These are phyloP conservation scores for Camponotus floridanus DNA, from an alignment of 1,140 invertebrate genomes.

Conservation along the genomic window DNA sequence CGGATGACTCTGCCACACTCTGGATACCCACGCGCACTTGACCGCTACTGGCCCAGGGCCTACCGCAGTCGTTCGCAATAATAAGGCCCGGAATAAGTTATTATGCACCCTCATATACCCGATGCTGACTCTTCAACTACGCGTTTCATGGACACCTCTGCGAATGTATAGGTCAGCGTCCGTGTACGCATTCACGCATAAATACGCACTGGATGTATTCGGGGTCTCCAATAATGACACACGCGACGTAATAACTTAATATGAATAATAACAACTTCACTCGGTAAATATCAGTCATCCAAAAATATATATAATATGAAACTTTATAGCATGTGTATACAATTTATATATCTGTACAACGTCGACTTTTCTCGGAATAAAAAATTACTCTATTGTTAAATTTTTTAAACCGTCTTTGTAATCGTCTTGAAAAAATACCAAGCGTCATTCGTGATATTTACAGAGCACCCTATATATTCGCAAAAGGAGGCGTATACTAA, in stretches of 20 bases:
- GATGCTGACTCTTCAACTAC: constrained; percentile 72
- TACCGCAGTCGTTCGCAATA: constrained; percentile 81
- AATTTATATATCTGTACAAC: not conserved
- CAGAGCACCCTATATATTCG: constrained; percentile 41
- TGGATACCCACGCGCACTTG: constrained; percentile 50
- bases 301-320: not conserved
- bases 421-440: not conserved
- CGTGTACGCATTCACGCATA: constrained; percentile 8
- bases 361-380: not conserved
- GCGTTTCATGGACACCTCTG: constrained; percentile 33
- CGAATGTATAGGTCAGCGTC: not conserved
- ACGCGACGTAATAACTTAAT: not conserved
- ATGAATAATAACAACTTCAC: not conserved
- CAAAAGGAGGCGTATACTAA: constrained; percentile 65
- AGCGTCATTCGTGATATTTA: constrained; percentile 6
- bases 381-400: not conserved
- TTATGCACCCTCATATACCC: constrained; percentile 77
- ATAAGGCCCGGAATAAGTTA: constrained; percentile 82
- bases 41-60: constrained; percentile 64
- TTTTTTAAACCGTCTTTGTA: not conserved
- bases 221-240: not conserved
- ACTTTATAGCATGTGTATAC: not conserved
- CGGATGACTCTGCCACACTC: constrained; percentile 55
- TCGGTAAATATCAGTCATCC: not conserved
- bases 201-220: not conserved